phyloP scores from a whole-genome alignment of 2,888 invertebrate genomes.

The Tromatobia lineatoria region DNA sequence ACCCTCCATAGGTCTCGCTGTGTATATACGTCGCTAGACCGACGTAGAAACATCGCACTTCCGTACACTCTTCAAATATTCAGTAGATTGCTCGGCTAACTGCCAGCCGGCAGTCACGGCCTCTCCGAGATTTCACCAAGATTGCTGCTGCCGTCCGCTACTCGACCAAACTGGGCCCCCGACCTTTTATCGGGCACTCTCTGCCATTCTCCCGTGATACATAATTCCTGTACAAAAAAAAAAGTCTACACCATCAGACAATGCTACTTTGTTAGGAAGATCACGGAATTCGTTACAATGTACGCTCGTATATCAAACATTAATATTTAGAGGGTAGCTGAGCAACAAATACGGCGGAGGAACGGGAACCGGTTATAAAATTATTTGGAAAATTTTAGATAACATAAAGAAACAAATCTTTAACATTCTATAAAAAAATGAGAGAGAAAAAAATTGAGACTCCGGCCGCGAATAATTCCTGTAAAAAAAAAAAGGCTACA shows the following conservation, averaged over 20 bases:
- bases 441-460: too few relatives aligned
- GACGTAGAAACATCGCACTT: conserved; percentile 64
- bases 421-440: too few relatives aligned
- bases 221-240: conserved; percentile 27
- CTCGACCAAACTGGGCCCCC: conserved; percentile 42
- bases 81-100: conserved; percentile 84
- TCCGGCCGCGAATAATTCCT: too few relatives aligned
- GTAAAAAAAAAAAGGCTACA: conserved; percentile 6
- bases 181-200: conserved; percentile 63
- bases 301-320: background rate
- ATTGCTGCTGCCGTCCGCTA: conserved; percentile 78
- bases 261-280: conserved; percentile 10
- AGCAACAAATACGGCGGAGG: background rate
- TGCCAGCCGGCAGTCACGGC: conserved; percentile 77
- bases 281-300: conserved; percentile 32
- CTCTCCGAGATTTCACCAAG: conserved; percentile 84
- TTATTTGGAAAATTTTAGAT: too few relatives aligned
- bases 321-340: background rate
- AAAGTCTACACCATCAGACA: background rate
- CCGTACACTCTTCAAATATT: conserved; percentile 82
- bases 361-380: background rate
- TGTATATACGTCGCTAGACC: conserved; percentile 33
- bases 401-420: too few relatives aligned
- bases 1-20: conserved; percentile 31
- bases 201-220: conserved; percentile 48